Conservation (phyloP, 2,113 vertebrate genomes). For the Sapayoa aenigma region DNA sequence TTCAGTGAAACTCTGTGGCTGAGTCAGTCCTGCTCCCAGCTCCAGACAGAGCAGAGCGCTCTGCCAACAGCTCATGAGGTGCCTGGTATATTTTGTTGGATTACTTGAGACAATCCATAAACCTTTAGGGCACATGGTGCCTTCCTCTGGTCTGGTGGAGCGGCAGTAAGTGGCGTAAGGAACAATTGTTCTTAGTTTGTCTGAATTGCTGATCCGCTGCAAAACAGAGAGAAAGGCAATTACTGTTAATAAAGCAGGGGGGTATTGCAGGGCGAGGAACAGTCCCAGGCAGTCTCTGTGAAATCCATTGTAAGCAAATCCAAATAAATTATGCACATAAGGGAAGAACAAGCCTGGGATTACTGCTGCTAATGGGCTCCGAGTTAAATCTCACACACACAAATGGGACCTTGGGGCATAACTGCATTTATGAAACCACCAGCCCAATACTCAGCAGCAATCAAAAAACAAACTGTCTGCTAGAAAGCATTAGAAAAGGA, state of each 20-base stretch:
- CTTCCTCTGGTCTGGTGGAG: background rate
- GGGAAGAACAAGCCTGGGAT: background rate
- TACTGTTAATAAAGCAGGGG: background rate
- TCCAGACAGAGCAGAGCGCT: background rate
- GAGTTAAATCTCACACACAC: background rate
- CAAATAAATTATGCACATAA: constrained; percentile 13
- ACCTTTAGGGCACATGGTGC: background rate
- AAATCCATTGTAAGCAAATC: constrained; percentile 12
- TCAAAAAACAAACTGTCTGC: background rate
- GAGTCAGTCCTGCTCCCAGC: background rate
- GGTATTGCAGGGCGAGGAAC: background rate
- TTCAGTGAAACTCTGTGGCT: background rate
- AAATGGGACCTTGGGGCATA: constrained; percentile 9
- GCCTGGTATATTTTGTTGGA: background rate
- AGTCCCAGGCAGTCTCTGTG: background rate
- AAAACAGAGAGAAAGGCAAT: background rate
- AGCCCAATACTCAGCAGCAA: background rate
- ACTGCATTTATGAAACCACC: background rate
- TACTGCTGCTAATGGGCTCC: background rate
- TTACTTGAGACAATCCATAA: background rate
- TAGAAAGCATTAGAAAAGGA: background rate
- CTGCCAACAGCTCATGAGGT: background rate
- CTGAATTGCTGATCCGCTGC: background rate
- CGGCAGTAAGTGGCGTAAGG: background rate
- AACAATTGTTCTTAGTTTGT: background rate